Base-by-base conservation (phyloP, 2,797 vertebrate genomes). In the Hydrophis major region DNA sequence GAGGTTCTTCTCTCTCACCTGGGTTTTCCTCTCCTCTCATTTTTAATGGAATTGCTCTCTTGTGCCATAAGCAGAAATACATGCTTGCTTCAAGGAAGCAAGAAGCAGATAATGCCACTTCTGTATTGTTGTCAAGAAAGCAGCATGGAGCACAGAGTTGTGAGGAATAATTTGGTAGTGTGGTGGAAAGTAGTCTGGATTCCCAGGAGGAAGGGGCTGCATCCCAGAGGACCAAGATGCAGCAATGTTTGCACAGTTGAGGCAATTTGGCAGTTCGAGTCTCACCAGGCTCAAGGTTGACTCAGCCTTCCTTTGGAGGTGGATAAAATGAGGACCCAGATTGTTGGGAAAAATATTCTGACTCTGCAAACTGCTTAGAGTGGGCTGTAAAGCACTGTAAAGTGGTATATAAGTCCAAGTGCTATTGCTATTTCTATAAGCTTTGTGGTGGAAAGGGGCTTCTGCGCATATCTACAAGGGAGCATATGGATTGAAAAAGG, bases 11-110 rank as follows among this genome's bases (percentile, higher is more conserved):
- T 25, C 78, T 92, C 83, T 89, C 88, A 32, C 18, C 88, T 66
- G 28, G 60, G 10, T 66, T 89, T 4, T 1, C n/a, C 47, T 22
- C 55, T 55, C 20, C 27, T 4, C 27, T 37, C 89, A 94, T 78
- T 59, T 83, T 32, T 42, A 42, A 55, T 57, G 57, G 13, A 60
- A 53, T 12, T 14, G 28, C 14, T 87, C 27, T 87, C 32, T 78
- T 10, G 18, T 78, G 7, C 18, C 18, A 42, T 42, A 10, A 22
- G 8, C 18, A 37, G 37, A 78, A 42, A 78, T 94, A 95, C 50
- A 87, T 89, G 92, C 93, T 92, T 86, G 89, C 88, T 91, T 94
- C 94, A 95, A 91, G 69, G 18, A 42, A 78, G 32, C 69, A 42
- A 78, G 69, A 18, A 32, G 32, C 69, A 78, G 18, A 22, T 32